Evolutionary conservation across 2,888 invertebrate species (phyloP), one percentile per base, ranked within the genome.

Genomic region (Chaitophorus viminalis): DNA sequence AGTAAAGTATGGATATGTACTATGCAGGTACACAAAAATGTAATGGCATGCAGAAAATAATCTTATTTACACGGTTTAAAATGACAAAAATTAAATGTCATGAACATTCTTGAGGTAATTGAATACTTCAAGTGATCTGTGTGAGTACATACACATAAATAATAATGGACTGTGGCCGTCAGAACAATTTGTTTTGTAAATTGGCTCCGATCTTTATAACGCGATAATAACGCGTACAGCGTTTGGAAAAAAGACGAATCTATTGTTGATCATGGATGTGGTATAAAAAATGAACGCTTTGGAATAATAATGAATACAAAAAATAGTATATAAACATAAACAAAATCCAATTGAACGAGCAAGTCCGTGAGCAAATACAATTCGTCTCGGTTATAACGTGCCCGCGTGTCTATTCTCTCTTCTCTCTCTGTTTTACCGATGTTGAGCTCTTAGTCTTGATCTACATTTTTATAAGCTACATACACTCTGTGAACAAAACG

Each of bases 301-400:
- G 33, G 81, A 87, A 87, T 81, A 74, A 87, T 87, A 79, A 87
- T 81, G 54, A 87, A 87, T 46, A 84, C 33, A 81, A 87, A 86
- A 85, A 85, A 77, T 46, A 74, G 74, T 81, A 29, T 87, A 87
- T 87, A 81, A 87, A 87, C 87, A 87, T 81, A 87, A 87, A 87
- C 87, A 87, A 87, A 87, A 87, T 87, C 74, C 87, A 87, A 87
- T 87, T 87, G 81, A 87, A 87, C 81, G n/a, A 75, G 81, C 74
- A 39, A 75, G 87, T 87, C 87, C 87, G 87, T 87, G 87, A 87
- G 87, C 81, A 87, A 87, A 87, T 87, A 87, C 87, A 87, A 87
- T 87, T 87, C 87, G 87, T 87, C 75, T 81, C 87, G 87, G 87
- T 87, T 81, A 87, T 87, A 87, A 87, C 87, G 87, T 87, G 87